phyloP scores from a whole-genome alignment of 1,140 invertebrate species.

The Musca domestica region DNA sequence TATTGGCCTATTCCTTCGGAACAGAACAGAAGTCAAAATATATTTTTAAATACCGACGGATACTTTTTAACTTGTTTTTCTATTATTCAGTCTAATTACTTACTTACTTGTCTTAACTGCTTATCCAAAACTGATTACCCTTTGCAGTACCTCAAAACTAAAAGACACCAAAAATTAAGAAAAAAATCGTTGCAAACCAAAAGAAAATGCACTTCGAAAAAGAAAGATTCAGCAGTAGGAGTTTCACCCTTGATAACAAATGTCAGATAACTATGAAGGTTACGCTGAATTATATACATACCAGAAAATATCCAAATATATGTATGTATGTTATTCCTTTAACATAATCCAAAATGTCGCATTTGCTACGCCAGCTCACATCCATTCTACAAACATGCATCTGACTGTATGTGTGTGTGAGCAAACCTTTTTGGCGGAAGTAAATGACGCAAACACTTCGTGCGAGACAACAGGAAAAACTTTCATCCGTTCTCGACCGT shows the following conservation, averaged over 20 bases:
- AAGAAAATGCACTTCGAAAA: not conserved
- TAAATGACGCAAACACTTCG: slow-evolving; percentile 19
- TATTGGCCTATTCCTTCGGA: too few species aligned
- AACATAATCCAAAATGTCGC: slow-evolving; percentile 12
- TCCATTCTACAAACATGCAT: not conserved
- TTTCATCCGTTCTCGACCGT: too few species aligned
- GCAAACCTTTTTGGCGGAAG: slow-evolving; percentile 1
- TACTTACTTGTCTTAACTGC: too few species aligned
- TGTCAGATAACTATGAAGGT: not conserved
- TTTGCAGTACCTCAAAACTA: too few species aligned
- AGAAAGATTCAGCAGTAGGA: not conserved
- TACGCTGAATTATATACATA: not conserved
- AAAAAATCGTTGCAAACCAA: not conserved
- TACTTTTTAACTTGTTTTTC: too few species aligned
- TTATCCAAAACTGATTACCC: too few species aligned
- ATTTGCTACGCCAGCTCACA: not conserved
- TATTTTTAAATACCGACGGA: too few species aligned
- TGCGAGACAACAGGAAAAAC: not conserved
- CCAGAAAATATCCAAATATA: not conserved
- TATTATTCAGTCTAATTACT: too few species aligned
- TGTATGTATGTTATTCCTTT: not conserved
- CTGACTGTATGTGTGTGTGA: not conserved
- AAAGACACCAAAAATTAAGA: not conserved
- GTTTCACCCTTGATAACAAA: not conserved
- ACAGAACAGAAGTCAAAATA: too few species aligned